Conservation (phyloP, 2,797 vertebrate species). For the Acipenser oxyrinchus region DNA sequence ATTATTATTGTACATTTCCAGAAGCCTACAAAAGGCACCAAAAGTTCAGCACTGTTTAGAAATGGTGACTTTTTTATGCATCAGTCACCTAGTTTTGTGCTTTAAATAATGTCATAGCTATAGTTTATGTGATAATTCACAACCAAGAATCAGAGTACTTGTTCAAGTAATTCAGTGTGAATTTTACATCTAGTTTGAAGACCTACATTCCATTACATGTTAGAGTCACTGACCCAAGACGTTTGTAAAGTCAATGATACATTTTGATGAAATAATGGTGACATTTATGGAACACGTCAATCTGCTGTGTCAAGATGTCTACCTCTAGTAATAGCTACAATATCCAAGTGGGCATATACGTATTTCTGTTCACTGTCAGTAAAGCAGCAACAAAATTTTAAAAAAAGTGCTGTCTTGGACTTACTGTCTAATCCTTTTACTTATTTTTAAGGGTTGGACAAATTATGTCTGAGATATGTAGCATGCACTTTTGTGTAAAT, state of each 20-base stretch:
- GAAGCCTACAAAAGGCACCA: background rate
- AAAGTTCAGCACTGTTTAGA: background rate
- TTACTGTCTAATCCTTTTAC: no score
- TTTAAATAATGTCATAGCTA: background rate
- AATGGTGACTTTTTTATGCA: background rate
- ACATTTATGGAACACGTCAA: background rate
- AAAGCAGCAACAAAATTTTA: background rate
- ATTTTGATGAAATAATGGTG: slow-evolving; percentile 2
- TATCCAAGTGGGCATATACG: background rate
- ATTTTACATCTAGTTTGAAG: background rate
- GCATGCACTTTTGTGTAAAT: no score
- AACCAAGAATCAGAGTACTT: background rate
- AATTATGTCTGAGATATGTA: no score
- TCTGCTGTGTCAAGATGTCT: background rate
- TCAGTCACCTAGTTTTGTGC: background rate
- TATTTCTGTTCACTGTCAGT: background rate
- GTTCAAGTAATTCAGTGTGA: background rate
- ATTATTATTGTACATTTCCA: background rate
- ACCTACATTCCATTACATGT: background rate
- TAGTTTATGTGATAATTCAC: background rate
- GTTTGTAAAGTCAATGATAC: background rate
- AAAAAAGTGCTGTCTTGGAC: no score
- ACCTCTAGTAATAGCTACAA: background rate
- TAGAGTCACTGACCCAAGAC: background rate
- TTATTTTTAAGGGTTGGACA: no score